Percentiles rank a stretch among this genome's conserved stretches.
Evolutionary conservation across 2,113 vertebrate genomes (phyloP).

Genomic region (Ranitomeya variabilis): DNA sequence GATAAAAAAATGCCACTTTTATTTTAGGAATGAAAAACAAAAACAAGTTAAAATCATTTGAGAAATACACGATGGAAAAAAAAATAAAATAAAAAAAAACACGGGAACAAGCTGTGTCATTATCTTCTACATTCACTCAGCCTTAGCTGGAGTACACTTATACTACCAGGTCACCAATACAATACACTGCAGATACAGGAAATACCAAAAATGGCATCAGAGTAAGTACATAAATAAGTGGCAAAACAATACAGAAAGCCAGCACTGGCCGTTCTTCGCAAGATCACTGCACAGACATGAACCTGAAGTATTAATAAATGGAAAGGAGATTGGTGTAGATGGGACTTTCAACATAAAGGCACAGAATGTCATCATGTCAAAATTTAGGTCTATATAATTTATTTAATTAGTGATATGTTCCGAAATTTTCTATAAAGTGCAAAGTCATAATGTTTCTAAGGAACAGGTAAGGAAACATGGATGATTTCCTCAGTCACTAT

Average conservation of each 20-base stretch:
- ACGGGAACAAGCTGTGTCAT: not conserved
- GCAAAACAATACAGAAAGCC: not conserved
- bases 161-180: conserved; percentile 27
- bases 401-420: not conserved
- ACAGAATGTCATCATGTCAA: not conserved
- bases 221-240: not conserved
- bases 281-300: not conserved
- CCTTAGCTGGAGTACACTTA: conserved; percentile 3
- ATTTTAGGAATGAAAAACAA: conserved; percentile 16
- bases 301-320: not conserved
- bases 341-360: not conserved
- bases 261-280: not conserved
- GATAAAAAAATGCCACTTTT: not conserved
- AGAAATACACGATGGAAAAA: not conserved
- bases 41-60: conserved; percentile 8
- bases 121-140: conserved; percentile 13
- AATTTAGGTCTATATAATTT: not conserved
- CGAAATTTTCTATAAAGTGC: conserved; percentile 14
- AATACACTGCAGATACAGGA: conserved; percentile 17
- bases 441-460: no score
- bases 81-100: not conserved
- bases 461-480: not conserved
- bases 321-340: not conserved
- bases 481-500: not conserved
- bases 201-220: not conserved